Percentiles rank a stretch among this genome's conserved stretches.
Conservation (phyloP, 2,888 invertebrate species). For the Mamestra brassicae region DNA sequence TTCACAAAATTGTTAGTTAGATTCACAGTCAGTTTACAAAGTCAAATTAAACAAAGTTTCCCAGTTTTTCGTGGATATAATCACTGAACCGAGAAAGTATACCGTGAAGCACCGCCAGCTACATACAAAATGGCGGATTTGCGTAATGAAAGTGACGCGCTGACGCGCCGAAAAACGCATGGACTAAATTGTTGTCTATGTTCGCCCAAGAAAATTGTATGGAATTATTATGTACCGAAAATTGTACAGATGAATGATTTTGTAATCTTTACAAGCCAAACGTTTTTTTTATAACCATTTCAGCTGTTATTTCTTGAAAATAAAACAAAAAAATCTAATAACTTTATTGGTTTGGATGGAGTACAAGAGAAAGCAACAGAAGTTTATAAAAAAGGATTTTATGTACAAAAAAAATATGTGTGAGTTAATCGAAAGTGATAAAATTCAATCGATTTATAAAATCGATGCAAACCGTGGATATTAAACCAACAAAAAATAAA, state of each 20-base stretch:
- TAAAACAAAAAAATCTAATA: no score
- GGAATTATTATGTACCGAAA: neutral
- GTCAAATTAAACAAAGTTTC: constrained; percentile 84
- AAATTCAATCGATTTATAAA: no score
- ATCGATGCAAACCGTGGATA: no score
- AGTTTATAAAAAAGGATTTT: no score
- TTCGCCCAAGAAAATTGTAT: constrained; percentile 16
- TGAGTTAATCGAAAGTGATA: no score
- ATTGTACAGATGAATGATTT: neutral
- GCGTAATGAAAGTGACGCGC: constrained; percentile 90
- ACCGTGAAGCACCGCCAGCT: constrained; percentile 90
- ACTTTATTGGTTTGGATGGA: no score
- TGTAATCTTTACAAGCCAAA: neutral
- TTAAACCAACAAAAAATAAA: no score
- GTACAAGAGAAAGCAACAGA: no score
- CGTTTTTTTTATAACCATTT: neutral
- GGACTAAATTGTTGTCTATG: constrained; percentile 74
- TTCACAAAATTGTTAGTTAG: constrained; percentile 82
- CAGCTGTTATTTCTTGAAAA: neutral
- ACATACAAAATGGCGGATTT: constrained; percentile 91
- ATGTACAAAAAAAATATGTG: no score
- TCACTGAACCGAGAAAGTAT: constrained; percentile 87
- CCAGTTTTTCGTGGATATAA: constrained; percentile 85
- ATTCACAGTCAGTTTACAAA: constrained; percentile 80
- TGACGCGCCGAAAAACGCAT: constrained; percentile 86